A percentile compares a stretch with the other conserved stretches of the same genome.
Conservation (phyloP, 2,888 invertebrate genomes). For the Proisotoma minuta region DNA sequence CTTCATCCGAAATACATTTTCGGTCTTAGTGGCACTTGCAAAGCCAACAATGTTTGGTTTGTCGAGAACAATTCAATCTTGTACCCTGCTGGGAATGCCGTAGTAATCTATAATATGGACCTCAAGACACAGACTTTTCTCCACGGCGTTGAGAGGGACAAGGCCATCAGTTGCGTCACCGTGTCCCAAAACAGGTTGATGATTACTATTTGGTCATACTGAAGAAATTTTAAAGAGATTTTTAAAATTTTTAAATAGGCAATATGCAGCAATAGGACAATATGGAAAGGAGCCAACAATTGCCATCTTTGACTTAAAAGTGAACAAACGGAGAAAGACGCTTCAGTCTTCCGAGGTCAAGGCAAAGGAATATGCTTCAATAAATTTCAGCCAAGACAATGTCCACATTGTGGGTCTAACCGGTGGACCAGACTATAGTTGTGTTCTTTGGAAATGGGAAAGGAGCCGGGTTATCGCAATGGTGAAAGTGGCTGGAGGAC, state of each 20-base stretch:
- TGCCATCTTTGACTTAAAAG: constrained; percentile 53
- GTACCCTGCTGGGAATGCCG: constrained; percentile 50
- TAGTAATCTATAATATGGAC: constrained; percentile 53
- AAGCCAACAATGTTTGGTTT: constrained; percentile 37
- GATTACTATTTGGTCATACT: no score
- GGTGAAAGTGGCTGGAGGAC: constrained; percentile 63
- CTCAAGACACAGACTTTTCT: constrained; percentile 52
- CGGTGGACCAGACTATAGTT: constrained; percentile 75
- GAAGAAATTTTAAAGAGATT: no score
- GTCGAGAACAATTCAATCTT: constrained; percentile 40
- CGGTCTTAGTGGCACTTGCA: constrained; percentile 32
- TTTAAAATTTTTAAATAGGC: no score
- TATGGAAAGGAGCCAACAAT: constrained; percentile 52
- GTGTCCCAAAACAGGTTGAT: constrained; percentile 41
- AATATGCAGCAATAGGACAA: constrained; percentile 51
- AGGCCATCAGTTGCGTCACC: constrained; percentile 40
- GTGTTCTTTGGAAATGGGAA: constrained; percentile 77
- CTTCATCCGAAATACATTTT: constrained; percentile 45
- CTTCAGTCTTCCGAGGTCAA: constrained; percentile 51
- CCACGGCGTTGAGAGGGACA: constrained; percentile 52
- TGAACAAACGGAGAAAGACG: constrained; percentile 51
- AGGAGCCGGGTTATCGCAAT: constrained; percentile 73
- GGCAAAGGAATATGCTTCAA: constrained; percentile 63
- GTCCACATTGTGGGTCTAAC: constrained; percentile 74
- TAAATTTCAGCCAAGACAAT: constrained; percentile 68